Conservation (phyloP, 2,888 invertebrate genomes). For the Chrysotoxum bicinctum region DNA sequence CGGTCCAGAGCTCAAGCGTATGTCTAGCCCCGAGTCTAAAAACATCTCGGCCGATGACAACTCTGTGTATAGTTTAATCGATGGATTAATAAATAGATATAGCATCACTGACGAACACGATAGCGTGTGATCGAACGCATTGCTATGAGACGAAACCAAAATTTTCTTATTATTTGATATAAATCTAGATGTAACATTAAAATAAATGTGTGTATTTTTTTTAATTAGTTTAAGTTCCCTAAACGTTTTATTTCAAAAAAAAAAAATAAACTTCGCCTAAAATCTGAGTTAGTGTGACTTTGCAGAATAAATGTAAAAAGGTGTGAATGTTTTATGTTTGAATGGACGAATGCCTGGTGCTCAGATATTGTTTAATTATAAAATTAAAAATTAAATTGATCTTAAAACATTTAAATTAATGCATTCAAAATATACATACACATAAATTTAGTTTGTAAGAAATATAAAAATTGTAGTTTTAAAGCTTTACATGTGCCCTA, state of each 20-base stretch:
- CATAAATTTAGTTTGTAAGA: conserved; percentile 33
- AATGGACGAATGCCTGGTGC: conserved; percentile 34
- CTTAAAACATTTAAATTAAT: conserved; percentile 2
- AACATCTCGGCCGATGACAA: neutral
- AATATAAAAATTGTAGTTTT: conserved; percentile 70
- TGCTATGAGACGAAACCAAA: conserved; percentile 69
- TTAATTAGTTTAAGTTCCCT: conserved; percentile 6
- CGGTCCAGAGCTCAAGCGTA: conserved; percentile 85
- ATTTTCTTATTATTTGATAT: conserved; percentile 42
- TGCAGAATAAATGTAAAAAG: conserved; percentile 9
- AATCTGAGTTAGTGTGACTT: conserved; percentile 38
- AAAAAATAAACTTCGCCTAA: conserved; percentile 53
- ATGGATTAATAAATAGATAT: neutral
- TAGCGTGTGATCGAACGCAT: conserved; percentile 9
- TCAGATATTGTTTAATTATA: conserved; percentile 59
- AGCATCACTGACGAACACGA: neutral
- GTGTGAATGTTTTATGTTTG: conserved; percentile 12
- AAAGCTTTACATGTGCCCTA: conserved; percentile 81
- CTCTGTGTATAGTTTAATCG: conserved; percentile 47
- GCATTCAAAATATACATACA: conserved; percentile 19
- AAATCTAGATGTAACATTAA: neutral
- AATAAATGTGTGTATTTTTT: conserved; percentile 19
- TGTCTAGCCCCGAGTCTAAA: conserved; percentile 81
- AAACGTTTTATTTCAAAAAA: neutral
- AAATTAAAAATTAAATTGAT: conserved; percentile 25